phyloP scores from a whole-genome alignment of 2,797 vertebrate species.

The Sebastes baramenuke region DNA sequence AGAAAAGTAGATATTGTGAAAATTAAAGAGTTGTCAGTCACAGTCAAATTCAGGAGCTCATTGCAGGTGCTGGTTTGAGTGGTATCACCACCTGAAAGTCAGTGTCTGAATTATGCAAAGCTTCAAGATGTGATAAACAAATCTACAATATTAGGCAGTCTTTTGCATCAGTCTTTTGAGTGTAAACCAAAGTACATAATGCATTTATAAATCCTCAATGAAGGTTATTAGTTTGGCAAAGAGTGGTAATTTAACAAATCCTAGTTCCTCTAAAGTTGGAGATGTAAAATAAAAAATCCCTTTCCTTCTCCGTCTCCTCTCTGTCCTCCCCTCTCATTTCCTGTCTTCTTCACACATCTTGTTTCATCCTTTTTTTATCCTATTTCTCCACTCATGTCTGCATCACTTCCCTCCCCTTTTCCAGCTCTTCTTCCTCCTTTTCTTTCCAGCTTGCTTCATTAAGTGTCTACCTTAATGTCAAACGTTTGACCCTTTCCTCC shows the following conservation, averaged over 20 bases:
- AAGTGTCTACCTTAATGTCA: not conserved
- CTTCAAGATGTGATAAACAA: not conserved
- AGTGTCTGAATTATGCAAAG: slow-evolving; percentile 21
- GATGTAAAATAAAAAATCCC: not conserved
- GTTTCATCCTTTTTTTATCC: not conserved
- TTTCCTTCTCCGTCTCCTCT: not conserved
- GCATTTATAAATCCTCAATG: not conserved
- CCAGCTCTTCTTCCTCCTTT: not conserved
- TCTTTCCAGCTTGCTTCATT: not conserved
- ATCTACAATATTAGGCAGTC: not conserved
- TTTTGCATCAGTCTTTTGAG: not conserved
- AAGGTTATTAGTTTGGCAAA: not conserved
- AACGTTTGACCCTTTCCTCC: slow-evolving; percentile 7
- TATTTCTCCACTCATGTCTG: not conserved
- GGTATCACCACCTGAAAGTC: not conserved
- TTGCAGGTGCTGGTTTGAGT: not conserved
- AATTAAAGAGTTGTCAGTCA: not conserved
- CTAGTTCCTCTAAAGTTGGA: not conserved
- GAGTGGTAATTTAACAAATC: not conserved
- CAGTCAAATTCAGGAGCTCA: not conserved
- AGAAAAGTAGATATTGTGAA: not conserved
- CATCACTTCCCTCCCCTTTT: not conserved
- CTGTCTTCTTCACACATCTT: not conserved
- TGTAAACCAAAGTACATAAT: not conserved
- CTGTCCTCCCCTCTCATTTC: not conserved